Percentiles rank a stretch among this genome's conserved stretches.
Evolutionary conservation across 2,797 vertebrate species (phyloP).

Genomic region (Melanotaenia boesemani): DNA sequence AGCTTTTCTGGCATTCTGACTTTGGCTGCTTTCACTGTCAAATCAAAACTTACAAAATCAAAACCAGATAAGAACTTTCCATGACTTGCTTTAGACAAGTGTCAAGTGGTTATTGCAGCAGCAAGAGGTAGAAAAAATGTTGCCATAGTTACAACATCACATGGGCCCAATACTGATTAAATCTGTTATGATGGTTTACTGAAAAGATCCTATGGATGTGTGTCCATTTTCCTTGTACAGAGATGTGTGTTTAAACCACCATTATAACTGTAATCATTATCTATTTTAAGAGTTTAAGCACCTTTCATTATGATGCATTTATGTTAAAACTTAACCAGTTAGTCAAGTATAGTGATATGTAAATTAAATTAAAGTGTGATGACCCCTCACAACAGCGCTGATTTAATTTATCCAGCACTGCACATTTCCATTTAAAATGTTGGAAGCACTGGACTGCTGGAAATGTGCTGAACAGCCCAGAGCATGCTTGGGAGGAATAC

Average conservation of each 20-base stretch:
- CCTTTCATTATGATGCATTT: too few species aligned
- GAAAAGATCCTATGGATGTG: conserved; percentile 14
- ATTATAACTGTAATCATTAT: too few species aligned
- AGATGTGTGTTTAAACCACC: neutral
- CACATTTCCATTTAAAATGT: conserved; percentile 10
- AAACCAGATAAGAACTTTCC: conserved; percentile 51
- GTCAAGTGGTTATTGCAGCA: conserved; percentile 51
- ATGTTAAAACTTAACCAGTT: neutral
- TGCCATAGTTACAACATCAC: conserved; percentile 44
- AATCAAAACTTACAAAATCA: conserved; percentile 64
- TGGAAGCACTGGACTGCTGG: conserved; percentile 4
- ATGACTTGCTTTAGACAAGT: conserved; percentile 43
- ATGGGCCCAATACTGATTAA: conserved; percentile 11
- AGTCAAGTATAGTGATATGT: neutral
- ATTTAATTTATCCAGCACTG: conserved; percentile 11
- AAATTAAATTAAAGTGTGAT: neutral
- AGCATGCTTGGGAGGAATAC: conserved; percentile 19
- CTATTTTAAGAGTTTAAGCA: too few species aligned
- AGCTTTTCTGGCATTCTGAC: conserved; percentile 40
- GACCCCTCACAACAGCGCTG: neutral
- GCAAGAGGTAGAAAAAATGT: conserved; percentile 20
- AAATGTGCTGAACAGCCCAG: conserved; percentile 16
- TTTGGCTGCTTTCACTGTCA: conserved; percentile 37
- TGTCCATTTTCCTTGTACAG: neutral
- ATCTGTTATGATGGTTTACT: conserved; percentile 19